phyloP scores from a whole-genome alignment of 2,113 vertebrate species.

The Pachypanchax playfairii region DNA sequence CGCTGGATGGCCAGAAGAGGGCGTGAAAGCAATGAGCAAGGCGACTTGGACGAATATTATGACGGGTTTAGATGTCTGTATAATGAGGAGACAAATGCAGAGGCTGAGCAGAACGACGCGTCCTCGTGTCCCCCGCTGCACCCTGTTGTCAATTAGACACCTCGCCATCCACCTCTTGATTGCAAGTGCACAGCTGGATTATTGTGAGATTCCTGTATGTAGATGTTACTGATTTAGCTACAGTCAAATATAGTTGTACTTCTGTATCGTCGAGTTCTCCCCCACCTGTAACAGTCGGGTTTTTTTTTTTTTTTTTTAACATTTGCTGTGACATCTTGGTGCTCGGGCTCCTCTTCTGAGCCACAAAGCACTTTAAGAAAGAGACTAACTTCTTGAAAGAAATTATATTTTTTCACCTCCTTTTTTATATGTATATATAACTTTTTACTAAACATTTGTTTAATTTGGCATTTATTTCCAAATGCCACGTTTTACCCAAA shows the following conservation, averaged over 20 bases:
- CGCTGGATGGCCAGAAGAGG: background rate
- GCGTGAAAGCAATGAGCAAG: background rate
- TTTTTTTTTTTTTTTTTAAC: background rate
- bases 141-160: conserved; percentile 42
- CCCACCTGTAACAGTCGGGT: conserved; percentile 6
- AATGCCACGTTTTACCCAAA: conserved; percentile 25
- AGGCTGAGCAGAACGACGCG: conserved; percentile 26
- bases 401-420: conserved; percentile 38
- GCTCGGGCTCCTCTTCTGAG: conserved; percentile 38
- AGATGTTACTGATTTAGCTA: background rate
- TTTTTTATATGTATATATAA: background rate
- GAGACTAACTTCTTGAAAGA: conserved; percentile 28
- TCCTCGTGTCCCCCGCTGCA: conserved; percentile 74
- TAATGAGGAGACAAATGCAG: conserved; percentile 46
- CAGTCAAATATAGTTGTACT: background rate
- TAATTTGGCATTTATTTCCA: conserved; percentile 35
- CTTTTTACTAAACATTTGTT: conserved; percentile 42
- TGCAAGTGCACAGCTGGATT: conserved; percentile 1
- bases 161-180: background rate
- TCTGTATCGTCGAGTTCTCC: conserved; percentile 10
- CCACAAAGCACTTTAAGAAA: conserved; percentile 72
- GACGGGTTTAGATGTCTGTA: conserved; percentile 77
- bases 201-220: background rate
- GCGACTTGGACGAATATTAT: conserved; percentile 72
- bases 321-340: conserved; percentile 31